These are phyloP conservation scores for Hydrotaea cyrtoneurina DNA, from an alignment of 2,888 invertebrate genomes.

Conservation along the genomic window DNA sequence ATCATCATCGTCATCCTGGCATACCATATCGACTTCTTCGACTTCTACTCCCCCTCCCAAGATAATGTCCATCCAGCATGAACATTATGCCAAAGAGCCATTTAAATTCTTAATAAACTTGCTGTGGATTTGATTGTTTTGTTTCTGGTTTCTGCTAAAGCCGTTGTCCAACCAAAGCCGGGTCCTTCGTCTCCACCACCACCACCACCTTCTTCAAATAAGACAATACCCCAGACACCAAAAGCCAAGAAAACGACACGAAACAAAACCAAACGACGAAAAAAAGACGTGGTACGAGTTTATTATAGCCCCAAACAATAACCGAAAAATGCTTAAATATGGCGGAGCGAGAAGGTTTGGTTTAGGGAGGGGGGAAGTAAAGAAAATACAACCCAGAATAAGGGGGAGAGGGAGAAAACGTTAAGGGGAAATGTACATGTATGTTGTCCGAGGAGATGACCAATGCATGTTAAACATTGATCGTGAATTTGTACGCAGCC, in stretches of 20 bases:
- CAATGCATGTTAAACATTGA: constrained; percentile 68
- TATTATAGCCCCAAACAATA: constrained; percentile 54
- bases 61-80: neutral
- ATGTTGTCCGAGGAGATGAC: constrained; percentile 46
- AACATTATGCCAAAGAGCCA: constrained; percentile 59
- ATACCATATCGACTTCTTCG: neutral
- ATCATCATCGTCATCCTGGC: constrained; percentile 32
- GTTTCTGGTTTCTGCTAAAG: constrained; percentile 39
- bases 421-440: too few relatives aligned
- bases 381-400: neutral
- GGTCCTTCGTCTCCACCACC: constrained; percentile 19
- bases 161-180: constrained; percentile 26
- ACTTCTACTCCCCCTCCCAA: neutral
- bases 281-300: constrained; percentile 56
- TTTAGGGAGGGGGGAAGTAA: neutral
- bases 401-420: neutral
- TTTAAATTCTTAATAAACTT: constrained; percentile 68
- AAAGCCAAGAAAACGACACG: neutral
- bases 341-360: constrained; percentile 51
- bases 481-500: constrained; percentile 66
- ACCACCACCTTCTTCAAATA: constrained; percentile 44
- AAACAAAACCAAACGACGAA: constrained; percentile 9
- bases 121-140: constrained; percentile 66
- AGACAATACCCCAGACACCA: constrained; percentile 25
- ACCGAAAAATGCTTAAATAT: constrained; percentile 51